phyloP scores from a whole-genome alignment of 1,140 invertebrate genomes.

The Euwallacea similis region DNA sequence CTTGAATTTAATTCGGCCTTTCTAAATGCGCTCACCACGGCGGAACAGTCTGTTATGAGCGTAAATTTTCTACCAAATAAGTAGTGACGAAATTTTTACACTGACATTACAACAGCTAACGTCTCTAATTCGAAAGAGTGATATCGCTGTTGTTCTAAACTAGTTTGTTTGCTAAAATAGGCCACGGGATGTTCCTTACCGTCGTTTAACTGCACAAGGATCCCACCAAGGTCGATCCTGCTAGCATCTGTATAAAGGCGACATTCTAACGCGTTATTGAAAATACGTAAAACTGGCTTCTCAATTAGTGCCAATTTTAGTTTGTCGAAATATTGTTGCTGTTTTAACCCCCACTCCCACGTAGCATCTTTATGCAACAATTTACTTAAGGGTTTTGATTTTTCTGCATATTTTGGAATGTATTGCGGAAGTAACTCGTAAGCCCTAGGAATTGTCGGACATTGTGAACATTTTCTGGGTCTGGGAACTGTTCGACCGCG shows the following conservation, averaged over 20 bases:
- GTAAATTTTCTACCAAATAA: too few species aligned
- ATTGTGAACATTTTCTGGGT: conserved; percentile 10
- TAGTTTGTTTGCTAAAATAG: not conserved
- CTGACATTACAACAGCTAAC: too few species aligned
- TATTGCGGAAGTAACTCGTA: conserved; percentile 43
- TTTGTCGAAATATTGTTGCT: conserved; percentile 39
- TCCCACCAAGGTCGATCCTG: too few species aligned
- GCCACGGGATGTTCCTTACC: not conserved
- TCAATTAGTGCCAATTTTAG: conserved; percentile 36
- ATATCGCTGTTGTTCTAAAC: not conserved
- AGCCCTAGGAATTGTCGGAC: conserved; percentile 3
- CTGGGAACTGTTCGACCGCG: conserved; percentile 34
- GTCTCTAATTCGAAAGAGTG: too few species aligned
- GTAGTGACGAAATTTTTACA: too few species aligned
- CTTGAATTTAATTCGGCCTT: conserved; percentile 27
- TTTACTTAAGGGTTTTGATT: too few species aligned
- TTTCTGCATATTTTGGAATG: conserved; percentile 40
- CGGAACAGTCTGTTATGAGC: too few species aligned
- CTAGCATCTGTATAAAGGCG: too few species aligned
- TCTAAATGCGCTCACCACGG: conserved; percentile 23
- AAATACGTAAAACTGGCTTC: conserved; percentile 43
- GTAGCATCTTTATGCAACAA: too few species aligned
- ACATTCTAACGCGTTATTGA: not conserved
- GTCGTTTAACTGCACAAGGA: too few species aligned
- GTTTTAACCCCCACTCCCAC: conserved; percentile 3